Base-by-base conservation (phyloP, 2,888 invertebrate species). In the Drosophila cognata region DNA sequence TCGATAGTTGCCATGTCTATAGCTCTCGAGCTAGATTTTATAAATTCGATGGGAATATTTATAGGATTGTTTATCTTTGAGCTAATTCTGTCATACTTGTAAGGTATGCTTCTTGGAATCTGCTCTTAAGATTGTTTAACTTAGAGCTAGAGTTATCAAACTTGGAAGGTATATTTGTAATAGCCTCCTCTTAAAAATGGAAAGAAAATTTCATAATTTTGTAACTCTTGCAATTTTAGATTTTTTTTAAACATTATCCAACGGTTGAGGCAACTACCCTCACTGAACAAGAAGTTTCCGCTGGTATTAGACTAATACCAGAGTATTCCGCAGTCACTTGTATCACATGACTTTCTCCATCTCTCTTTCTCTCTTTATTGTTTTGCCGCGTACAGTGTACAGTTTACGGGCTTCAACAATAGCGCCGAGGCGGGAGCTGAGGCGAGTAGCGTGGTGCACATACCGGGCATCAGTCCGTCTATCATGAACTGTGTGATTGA, bases 401-500 rank as follows among this genome's bases (percentile, higher is more conserved):
- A 92, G 72, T 92, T 92, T 63, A 92, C 92, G 33, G 90, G 92
- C 3, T 91, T 92, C 59, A 89, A 86, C 65, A 72, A 55, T 55
- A 78, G 78, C 4, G 33, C 64, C n/a, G 81, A 73, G 58, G 64
- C 67, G 16, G 81, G 72, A 8, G 77, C 58, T 35, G 88, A 88
- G 78, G 95, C 96, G 91, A 95, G 94, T 57, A 95, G 95, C 83
- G 95, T 96, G 90, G 95, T 97, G 50, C 94, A 95, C 60, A 94
- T 98, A 86, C 96, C 96, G 4, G 97, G 96, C 58, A 96, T 98
- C 38, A 95, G 95, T 62, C 95, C 96, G 7, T 95, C 96, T 79
- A 96, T 97, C 91, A 95, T 98, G 94, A 95, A 96, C 71, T 94
- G 96, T 61, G 94, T 98, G 46, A 95, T 98, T 75, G 96, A 97